A percentile compares a stretch with the other conserved stretches of the same genome.
These are phyloP conservation scores for Clarias platycephalus DNA, from an alignment of 2,797 vertebrate genomes.

Conservation along the genomic window DNA sequence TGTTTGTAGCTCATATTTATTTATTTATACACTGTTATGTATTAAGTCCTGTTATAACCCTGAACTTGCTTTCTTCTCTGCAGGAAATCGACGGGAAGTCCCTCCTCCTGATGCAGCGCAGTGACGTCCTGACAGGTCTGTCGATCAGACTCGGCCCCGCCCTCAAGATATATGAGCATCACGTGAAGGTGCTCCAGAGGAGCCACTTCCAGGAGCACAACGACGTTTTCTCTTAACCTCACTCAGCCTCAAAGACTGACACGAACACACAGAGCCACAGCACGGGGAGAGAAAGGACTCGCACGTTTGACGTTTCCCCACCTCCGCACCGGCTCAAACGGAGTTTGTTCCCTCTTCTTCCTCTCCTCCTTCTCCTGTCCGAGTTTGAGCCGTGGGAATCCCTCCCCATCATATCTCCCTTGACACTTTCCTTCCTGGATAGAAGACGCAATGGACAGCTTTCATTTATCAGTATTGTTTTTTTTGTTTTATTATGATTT, in stretches of 20 bases:
- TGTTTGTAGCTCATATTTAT: not conserved
- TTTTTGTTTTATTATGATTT: conserved; percentile 37
- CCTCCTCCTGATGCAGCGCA: conserved; percentile 89
- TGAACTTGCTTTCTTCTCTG: not conserved
- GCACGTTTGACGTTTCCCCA: not conserved
- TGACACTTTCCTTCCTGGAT: not conserved
- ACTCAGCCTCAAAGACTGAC: conserved; percentile 18
- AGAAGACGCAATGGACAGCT: not conserved
- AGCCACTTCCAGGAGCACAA: conserved; percentile 87
- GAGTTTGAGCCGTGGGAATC: conserved; percentile 1
- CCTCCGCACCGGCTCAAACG: not conserved
- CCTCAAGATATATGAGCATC: conserved; percentile 91
- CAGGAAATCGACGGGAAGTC: conserved; percentile 92
- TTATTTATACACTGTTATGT: too few relatives aligned
- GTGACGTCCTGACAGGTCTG: conserved; percentile 86
- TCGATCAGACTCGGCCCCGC: conserved; percentile 90
- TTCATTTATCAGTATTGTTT: conserved; percentile 41
- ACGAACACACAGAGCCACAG: conserved; percentile 5
- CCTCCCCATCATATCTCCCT: not conserved
- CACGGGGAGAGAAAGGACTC: conserved; percentile 29
- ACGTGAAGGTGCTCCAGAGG: conserved; percentile 88
- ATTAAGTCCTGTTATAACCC: not conserved
- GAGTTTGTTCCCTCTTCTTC: conserved; percentile 8
- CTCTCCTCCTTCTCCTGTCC: not conserved
- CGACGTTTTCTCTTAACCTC: conserved; percentile 62